These are phyloP conservation scores for Eupithecia vulgata DNA, from an alignment of 2,888 invertebrate genomes.

Conservation along the genomic window DNA sequence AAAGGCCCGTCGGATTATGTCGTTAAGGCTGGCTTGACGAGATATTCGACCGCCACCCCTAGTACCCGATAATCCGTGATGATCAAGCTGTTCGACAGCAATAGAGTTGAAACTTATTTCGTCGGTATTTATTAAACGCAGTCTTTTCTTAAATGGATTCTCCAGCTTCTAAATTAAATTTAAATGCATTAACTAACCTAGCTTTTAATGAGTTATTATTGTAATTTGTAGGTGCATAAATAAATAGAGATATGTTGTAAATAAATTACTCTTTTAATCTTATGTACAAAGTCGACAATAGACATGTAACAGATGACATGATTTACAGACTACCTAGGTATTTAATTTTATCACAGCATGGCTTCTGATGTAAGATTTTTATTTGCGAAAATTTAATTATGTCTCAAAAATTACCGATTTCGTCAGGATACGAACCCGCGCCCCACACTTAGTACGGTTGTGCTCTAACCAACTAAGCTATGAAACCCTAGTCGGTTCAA, in stretches of 20 bases:
- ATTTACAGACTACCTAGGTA: not conserved
- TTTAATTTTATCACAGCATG: conserved; percentile 61
- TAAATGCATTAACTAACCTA: not conserved
- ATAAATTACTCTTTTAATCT: conserved; percentile 21
- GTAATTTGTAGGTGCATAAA: conserved; percentile 4
- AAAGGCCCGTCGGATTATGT: too few species aligned
- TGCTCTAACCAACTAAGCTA: too few species aligned
- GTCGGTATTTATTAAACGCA: not conserved
- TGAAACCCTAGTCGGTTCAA: too few species aligned
- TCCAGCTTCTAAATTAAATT: not conserved
- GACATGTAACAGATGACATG: conserved; percentile 24
- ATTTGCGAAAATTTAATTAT: too few species aligned
- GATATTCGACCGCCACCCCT: too few species aligned
- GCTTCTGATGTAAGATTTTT: conserved; percentile 40
- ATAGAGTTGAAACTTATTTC: not conserved
- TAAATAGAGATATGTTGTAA: conserved; percentile 20
- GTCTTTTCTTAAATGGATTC: not conserved
- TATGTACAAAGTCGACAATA: conserved; percentile 42
- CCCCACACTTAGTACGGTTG: too few species aligned
- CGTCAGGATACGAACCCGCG: too few species aligned
- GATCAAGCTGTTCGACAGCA: too few species aligned
- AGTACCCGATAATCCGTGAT: too few species aligned
- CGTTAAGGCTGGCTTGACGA: too few species aligned
- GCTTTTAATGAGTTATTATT: not conserved
- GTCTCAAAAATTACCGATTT: too few species aligned